Percentiles rank a stretch among this genome's conserved stretches.
phyloP scores from a whole-genome alignment of 2,113 vertebrate genomes.

The Epinephelus fuscoguttatus region DNA sequence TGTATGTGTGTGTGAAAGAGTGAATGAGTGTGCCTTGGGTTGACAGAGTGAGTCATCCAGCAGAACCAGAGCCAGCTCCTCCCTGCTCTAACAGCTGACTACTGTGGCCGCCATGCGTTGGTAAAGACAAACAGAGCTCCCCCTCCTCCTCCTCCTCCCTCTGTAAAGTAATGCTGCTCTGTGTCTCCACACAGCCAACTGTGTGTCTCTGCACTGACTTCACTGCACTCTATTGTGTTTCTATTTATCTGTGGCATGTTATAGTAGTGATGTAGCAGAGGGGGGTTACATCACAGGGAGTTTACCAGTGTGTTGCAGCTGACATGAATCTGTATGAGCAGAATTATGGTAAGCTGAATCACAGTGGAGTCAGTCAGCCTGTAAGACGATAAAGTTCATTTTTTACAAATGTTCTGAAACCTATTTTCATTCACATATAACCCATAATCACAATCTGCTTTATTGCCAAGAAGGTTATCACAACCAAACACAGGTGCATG shows the following conservation, averaged over 20 bases:
- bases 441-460: too few relatives aligned
- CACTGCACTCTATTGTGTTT: not conserved
- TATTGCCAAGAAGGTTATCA: too few relatives aligned
- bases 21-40: slow-evolving; percentile 58
- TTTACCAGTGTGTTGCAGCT: too few relatives aligned
- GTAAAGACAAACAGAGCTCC: slow-evolving; percentile 48
- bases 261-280: not conserved
- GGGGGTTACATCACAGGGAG: too few relatives aligned
- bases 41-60: slow-evolving; percentile 82
- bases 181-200: not conserved
- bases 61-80: slow-evolving; percentile 68
- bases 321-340: not conserved
- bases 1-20: slow-evolving; percentile 1
- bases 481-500: too few relatives aligned
- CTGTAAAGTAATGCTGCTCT: not conserved
- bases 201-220: not conserved
- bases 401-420: not conserved
- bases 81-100: slow-evolving; percentile 78
- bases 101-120: slow-evolving; percentile 65
- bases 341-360: not conserved
- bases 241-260: not conserved
- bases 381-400: not conserved
- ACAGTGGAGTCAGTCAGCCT: not conserved
- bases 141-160: slow-evolving; percentile 30
- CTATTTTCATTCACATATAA: too few relatives aligned